Conservation (phyloP, 2,113 vertebrate genomes). For the Myiopsitta monachus region DNA sequence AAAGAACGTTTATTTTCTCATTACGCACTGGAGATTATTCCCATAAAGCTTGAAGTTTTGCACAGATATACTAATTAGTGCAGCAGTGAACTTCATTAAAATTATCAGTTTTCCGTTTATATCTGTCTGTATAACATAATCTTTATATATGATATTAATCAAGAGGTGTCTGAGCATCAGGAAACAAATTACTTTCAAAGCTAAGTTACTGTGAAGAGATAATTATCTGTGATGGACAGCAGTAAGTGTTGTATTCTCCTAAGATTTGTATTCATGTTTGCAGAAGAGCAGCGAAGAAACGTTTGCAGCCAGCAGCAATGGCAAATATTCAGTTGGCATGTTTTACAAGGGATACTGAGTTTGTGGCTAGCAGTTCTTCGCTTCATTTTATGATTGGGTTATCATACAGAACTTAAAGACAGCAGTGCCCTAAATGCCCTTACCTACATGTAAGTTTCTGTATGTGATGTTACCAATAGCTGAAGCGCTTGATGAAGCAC, state of each 20-base stretch:
- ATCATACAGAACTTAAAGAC: neutral
- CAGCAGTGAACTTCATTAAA: constrained; percentile 21
- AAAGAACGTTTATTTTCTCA: neutral
- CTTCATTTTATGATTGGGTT: neutral
- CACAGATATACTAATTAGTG: neutral
- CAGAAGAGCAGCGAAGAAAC: neutral
- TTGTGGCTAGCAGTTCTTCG: neutral
- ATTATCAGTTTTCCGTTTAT: constrained; percentile 1
- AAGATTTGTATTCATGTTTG: neutral
- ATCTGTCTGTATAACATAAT: neutral
- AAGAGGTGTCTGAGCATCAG: constrained; percentile 17
- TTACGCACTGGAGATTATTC: neutral
- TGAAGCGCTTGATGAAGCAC: neutral
- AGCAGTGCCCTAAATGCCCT: neutral
- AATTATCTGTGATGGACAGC: neutral
- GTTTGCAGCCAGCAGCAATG: neutral
- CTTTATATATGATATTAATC: constrained; percentile 20
- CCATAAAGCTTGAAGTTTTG: neutral
- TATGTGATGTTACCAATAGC: neutral
- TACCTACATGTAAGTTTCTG: neutral
- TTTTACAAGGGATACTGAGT: neutral
- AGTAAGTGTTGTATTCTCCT: neutral
- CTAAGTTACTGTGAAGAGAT: neutral
- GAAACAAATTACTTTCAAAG: neutral
- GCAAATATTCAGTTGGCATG: neutral